Conservation (phyloP, 2,797 vertebrate species). For the Acomys russatus region DNA sequence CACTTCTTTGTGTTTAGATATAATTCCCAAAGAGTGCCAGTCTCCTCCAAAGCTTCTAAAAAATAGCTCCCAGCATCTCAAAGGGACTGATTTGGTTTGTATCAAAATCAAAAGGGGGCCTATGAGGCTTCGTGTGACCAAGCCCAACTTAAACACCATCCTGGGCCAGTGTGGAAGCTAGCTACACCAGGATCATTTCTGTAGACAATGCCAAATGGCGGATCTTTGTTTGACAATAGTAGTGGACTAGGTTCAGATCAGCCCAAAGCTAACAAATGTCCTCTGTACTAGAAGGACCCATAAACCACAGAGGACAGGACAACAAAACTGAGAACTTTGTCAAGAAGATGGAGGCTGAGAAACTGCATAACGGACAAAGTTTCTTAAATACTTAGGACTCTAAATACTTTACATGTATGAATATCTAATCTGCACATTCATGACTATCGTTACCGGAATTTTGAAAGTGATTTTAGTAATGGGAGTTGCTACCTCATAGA, state of each 20-base stretch:
- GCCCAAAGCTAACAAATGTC: not conserved
- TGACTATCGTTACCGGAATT: not conserved
- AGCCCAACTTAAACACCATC: not conserved
- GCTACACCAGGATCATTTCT: not conserved
- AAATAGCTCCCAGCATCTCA: constrained; percentile 21
- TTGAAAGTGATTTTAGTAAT: constrained; percentile 17
- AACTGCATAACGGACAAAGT: not conserved
- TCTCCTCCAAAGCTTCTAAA: not conserved
- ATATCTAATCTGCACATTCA: not conserved
- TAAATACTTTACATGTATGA: not conserved
- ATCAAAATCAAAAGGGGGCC: not conserved
- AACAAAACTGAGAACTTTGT: not conserved
- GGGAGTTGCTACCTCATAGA: not conserved
- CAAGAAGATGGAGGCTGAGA: not conserved
- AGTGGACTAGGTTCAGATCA: not conserved
- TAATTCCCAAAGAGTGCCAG: not conserved
- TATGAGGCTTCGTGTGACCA: not conserved
- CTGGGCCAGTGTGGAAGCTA: not conserved
- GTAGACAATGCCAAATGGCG: not conserved
- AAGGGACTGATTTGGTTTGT: not conserved
- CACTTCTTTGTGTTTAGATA: not conserved
- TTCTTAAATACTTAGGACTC: not conserved
- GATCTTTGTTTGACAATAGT: not conserved
- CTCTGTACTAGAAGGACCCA: not conserved
- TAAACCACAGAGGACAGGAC: not conserved